A percentile compares a stretch with the other conserved stretches of the same genome.
phyloP scores from a whole-genome alignment of 2,797 vertebrate genomes.

The Anniella stebbinsi region DNA sequence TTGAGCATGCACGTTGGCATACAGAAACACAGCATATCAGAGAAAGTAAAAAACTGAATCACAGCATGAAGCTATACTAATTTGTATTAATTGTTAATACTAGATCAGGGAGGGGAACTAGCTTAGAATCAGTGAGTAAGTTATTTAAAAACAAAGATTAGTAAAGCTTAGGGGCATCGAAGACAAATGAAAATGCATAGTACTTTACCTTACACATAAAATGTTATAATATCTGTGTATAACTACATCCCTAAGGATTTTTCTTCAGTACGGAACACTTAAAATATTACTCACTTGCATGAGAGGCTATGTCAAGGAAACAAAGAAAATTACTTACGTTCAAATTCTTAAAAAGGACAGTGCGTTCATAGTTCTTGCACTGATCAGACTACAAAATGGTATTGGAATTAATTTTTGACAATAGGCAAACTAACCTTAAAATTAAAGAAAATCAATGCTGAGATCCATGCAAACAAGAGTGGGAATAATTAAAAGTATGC shows the following conservation, averaged over 20 bases:
- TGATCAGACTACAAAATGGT: conserved; percentile 45
- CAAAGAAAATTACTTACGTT: conserved; percentile 44
- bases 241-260: conserved; percentile 35
- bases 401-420: conserved; percentile 54
- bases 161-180: conserved; percentile 37
- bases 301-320: conserved; percentile 64
- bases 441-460: conserved; percentile 67
- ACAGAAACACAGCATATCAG: conserved; percentile 62
- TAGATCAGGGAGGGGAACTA: conserved; percentile 48
- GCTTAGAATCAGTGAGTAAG: conserved; percentile 41
- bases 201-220: conserved; percentile 30
- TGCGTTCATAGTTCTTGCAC: conserved; percentile 36
- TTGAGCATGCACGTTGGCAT: conserved; percentile 71
- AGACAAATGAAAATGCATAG: conserved; percentile 45
- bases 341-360: conserved; percentile 61
- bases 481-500: conserved; percentile 79
- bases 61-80: conserved; percentile 47
- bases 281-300: conserved; percentile 58
- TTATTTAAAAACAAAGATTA: conserved; percentile 50
- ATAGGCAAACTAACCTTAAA: conserved; percentile 69
- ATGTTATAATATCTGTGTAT: conserved; percentile 40
- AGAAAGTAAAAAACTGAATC: conserved; percentile 40
- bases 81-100: conserved; percentile 45
- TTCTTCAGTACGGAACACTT: conserved; percentile 43
- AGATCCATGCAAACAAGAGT: conserved; percentile 70